Base-by-base conservation (phyloP, 2,888 invertebrate genomes). In the Cosmia pyralina region DNA sequence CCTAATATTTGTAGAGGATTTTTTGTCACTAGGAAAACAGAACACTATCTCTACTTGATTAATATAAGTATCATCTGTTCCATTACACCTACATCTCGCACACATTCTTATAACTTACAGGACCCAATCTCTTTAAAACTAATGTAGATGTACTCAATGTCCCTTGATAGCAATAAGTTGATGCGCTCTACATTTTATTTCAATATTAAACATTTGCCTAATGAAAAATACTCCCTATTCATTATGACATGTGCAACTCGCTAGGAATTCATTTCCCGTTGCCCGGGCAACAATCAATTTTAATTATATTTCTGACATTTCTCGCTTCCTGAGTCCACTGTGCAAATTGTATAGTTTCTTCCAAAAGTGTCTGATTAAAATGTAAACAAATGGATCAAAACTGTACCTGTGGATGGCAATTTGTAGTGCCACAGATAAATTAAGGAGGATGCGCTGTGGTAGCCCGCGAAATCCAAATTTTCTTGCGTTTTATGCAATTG, bases 221-320 rank as follows among this genome's bases (percentile, higher is more conserved):
- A 71, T 83, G 80, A 71, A 59, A 79, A 83, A 71, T 75, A 66
- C 55, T 74, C 50, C 0, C 55, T 34, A 53, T 74, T 70, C 69
- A 77, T 68, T 62, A 59, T 46, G 57, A 68, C 65, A 65, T 46
- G 58, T 59, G 19, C 58, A 69, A 65, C 38, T 70, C 62, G 59
- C 69, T 53, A 52, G 76, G 72, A 79, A 82, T 79, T 60, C 58
- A 71, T 74, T 75, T 75, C 62, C 70, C 52, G 77, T 77, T 68
- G 46, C 77, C 79, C 62, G 52, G 70, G 75, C 77, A 81, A 81
- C 79, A 69, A 71, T 76, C 75, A 82, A 84, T 87, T n/a, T n/a
- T 85, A 77, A 81, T 78, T 60, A 82, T 79, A 76, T 82, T 74
- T 78, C 73, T 68, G 53, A 72, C 67, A 83, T 78, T 77, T 69